A percentile compares a stretch with the other conserved stretches of the same genome.
phyloP scores from a whole-genome alignment of 2,113 vertebrate species.

The Nansenia antarctica region DNA sequence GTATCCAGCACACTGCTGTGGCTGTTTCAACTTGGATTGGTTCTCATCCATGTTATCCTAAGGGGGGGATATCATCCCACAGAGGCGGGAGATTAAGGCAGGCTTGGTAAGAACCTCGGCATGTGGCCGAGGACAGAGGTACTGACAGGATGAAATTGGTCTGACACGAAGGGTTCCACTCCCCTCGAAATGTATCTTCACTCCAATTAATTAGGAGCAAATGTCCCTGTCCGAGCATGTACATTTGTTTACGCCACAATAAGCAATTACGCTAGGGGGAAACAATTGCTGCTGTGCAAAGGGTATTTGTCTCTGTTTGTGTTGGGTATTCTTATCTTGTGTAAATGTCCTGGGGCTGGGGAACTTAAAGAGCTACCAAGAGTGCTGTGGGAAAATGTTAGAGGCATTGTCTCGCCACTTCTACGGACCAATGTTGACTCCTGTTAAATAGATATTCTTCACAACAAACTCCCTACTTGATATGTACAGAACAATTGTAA shows the following conservation, averaged over 20 bases:
- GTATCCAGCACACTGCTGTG: background rate
- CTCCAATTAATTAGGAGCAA: constrained; percentile 23
- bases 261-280: constrained; percentile 9
- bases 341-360: constrained; percentile 15
- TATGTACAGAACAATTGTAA: background rate
- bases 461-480: constrained; percentile 14
- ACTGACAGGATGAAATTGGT: constrained; percentile 19
- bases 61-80: background rate
- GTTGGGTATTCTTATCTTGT: background rate
- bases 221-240: constrained; percentile 23
- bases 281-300: constrained; percentile 12
- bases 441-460: constrained; percentile 10
- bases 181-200: constrained; percentile 10
- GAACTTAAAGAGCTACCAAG: constrained; percentile 15
- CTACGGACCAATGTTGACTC: no score
- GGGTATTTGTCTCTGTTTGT: constrained; percentile 10
- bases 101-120: constrained; percentile 1
- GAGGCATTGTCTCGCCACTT: no score
- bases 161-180: constrained; percentile 10
- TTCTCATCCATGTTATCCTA: no score
- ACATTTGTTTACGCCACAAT: constrained; percentile 19
- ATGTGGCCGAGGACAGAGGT: constrained; percentile 4
- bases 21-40: no score
- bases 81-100: background rate
- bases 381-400: constrained; percentile 21